Base-by-base conservation (phyloP, 2,797 vertebrate genomes). In the Apogon talboti region DNA sequence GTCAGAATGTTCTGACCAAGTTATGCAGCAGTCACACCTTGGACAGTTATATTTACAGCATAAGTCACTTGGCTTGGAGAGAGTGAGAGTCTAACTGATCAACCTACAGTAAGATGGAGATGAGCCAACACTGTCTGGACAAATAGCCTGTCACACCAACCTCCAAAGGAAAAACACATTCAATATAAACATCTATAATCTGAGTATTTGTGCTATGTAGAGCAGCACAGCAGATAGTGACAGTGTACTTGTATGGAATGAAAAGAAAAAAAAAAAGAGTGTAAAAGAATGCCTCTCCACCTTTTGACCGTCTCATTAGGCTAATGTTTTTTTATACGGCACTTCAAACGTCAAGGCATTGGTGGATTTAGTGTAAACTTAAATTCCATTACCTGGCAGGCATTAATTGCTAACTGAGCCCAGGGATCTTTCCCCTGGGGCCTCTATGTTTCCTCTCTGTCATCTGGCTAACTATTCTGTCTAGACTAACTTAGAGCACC, bases 381-480 rank as follows among this genome's bases (percentile, higher is more conserved):
- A 97, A 98, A 98, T 98, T 97, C 96, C 96, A 99, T 99, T 98
- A 98, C 97, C 96, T 98, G 96, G 94, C 94, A 96, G 95, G 95
- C 96, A 97, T 98, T 98, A 98, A 99, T 98, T 98, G 96, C 96
- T 96, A 94, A 94, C 94, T 94, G 94, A 97, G 96, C 92, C 61
- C 84, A 93, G 93, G 94, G 96, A 97, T 96, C 94, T 94, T 93
- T 96, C 96, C 97, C 97, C 92, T 90, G 96, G 95, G 97, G 92
- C 94, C 94, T 94, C 95, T 98, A 95, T 94, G 95, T 98, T 97
- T 96, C 96, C 94, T 87, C 95, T 96, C 95, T 95, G 97, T 99
- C 97, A 99, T 98, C 95, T 97, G 95, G 95, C 95, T 98, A 99
- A 98, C 98, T 96, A 96, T 97, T 98, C 96, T 98, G 97, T 99